These are phyloP conservation scores for Amblyopsis hoosieri DNA, from an alignment of 2,797 vertebrate species.

Conservation along the genomic window DNA sequence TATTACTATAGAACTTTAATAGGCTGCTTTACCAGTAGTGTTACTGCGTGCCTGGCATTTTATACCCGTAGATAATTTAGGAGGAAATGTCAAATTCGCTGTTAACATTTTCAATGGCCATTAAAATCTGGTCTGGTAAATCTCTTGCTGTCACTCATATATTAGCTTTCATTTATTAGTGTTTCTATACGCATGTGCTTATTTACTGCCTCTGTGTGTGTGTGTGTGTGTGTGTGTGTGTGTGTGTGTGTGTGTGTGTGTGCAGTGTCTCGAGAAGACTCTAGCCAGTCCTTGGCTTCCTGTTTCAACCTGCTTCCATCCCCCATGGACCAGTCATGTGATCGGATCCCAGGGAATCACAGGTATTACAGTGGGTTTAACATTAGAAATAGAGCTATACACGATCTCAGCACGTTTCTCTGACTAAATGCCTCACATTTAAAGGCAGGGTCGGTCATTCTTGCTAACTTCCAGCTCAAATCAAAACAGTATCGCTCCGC, in stretches of 20 bases:
- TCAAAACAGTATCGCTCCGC: too few species aligned
- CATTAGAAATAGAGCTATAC: too few species aligned
- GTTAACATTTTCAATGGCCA: constrained; percentile 17
- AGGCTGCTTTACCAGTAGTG: constrained; percentile 4
- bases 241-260: constrained; percentile 35
- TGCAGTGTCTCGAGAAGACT: constrained; percentile 91
- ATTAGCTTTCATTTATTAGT: not conserved
- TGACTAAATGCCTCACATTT: too few species aligned
- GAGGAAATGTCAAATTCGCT: constrained; percentile 1
- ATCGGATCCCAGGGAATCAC: constrained; percentile 82
- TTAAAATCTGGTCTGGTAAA: constrained; percentile 1
- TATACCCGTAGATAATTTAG: constrained; percentile 10
- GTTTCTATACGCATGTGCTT: constrained; percentile 1
- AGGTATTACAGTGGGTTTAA: constrained; percentile 75
- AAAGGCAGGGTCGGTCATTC: too few species aligned
- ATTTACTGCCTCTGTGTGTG: constrained; percentile 7
- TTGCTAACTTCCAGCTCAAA: too few species aligned
- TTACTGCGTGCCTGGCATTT: constrained; percentile 4
- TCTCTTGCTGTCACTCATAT: not conserved
- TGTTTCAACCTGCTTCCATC: constrained; percentile 87
- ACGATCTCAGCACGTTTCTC: not conserved
- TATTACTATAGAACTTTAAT: constrained; percentile 9
- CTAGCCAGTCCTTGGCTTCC: constrained; percentile 90
- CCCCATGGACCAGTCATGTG: constrained; percentile 79
- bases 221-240: constrained; percentile 1